These are phyloP conservation scores for Malaclemys terrapin DNA, from an alignment of 2,113 vertebrate species.

Conservation along the genomic window DNA sequence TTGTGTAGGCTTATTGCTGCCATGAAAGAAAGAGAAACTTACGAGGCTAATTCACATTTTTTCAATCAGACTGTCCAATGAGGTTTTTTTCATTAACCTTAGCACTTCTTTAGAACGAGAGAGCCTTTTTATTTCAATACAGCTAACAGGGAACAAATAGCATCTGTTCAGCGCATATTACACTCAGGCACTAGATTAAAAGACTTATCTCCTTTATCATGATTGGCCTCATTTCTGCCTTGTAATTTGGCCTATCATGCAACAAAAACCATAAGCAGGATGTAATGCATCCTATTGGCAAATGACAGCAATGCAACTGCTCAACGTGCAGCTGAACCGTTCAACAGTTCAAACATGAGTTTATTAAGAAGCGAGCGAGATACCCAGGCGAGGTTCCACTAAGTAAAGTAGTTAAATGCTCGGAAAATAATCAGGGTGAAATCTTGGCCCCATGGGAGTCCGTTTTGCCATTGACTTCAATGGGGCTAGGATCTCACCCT, in stretches of 20 bases:
- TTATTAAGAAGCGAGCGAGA: neutral
- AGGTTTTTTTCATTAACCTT: conserved; percentile 51
- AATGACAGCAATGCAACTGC: conserved; percentile 59
- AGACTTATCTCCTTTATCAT: conserved; percentile 55
- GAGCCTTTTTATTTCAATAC: neutral
- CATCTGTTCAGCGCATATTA: conserved; percentile 62
- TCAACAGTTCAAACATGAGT: neutral
- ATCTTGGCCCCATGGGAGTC: neutral
- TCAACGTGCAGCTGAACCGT: conserved; percentile 49
- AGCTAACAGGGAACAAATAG: conserved; percentile 39
- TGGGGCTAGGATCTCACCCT: neutral
- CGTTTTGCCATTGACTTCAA: fast-evolving
- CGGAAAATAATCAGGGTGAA: conserved; percentile 40
- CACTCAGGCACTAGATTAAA: conserved; percentile 17
- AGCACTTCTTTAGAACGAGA: neutral
- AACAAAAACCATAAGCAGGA: conserved; percentile 63
- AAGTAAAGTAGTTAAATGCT: neutral
- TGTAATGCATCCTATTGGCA: conserved; percentile 66
- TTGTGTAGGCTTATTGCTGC: neutral
- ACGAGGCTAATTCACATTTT: neutral
- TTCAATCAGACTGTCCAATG: neutral
- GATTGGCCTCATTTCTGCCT: conserved; percentile 60
- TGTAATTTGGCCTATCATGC: conserved; percentile 60
- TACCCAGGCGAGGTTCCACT: conserved; percentile 24
- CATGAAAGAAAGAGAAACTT: conserved; percentile 23